phyloP scores from a whole-genome alignment of 2,113 vertebrate genomes.

The Trematomus loennbergii region DNA sequence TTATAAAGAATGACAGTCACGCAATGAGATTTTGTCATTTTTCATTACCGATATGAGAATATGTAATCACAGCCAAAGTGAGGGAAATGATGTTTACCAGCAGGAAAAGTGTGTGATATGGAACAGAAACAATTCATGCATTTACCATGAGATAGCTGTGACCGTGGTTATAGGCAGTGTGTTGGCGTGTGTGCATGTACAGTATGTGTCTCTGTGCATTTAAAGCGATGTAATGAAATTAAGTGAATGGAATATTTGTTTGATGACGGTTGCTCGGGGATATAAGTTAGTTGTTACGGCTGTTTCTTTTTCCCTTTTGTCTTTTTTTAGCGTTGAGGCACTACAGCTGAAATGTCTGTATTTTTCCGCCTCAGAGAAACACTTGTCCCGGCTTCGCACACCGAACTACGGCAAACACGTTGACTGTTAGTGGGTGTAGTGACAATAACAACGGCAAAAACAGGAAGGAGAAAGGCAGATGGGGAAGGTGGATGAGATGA shows the following conservation, averaged over 20 bases:
- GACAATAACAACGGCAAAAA: constrained; percentile 37
- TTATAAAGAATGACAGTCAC: not conserved
- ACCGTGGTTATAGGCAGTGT: constrained; percentile 29
- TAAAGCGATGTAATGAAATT: constrained; percentile 33
- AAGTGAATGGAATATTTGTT: constrained; percentile 35
- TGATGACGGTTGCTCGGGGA: constrained; percentile 46
- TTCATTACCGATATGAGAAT: constrained; percentile 10
- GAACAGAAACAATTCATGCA: constrained; percentile 43
- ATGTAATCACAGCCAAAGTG: constrained; percentile 15
- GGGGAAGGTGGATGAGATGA: constrained; percentile 7
- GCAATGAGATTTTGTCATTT: constrained; percentile 28
- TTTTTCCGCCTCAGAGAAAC: constrained; percentile 44
- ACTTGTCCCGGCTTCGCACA: constrained; percentile 46
- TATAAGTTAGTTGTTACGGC: constrained; percentile 10
- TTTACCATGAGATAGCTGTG: constrained; percentile 47
- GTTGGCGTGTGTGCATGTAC: not conserved
- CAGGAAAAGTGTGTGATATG: constrained; percentile 25
- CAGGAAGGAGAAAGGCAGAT: constrained; percentile 18
- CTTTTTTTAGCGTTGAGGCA: constrained; percentile 6
- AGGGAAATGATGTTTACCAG: constrained; percentile 24
- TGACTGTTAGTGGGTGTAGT: constrained; percentile 46
- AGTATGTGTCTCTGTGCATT: constrained; percentile 13
- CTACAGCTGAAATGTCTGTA: constrained; percentile 33
- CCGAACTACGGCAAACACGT: constrained; percentile 56
- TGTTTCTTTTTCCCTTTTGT: constrained; percentile 16